Percentiles rank a stretch among this genome's conserved stretches.
These are phyloP conservation scores for Heteractis magnifica DNA, from an alignment of 92 coral and sea anemone genomes.

Conservation along the genomic window DNA sequence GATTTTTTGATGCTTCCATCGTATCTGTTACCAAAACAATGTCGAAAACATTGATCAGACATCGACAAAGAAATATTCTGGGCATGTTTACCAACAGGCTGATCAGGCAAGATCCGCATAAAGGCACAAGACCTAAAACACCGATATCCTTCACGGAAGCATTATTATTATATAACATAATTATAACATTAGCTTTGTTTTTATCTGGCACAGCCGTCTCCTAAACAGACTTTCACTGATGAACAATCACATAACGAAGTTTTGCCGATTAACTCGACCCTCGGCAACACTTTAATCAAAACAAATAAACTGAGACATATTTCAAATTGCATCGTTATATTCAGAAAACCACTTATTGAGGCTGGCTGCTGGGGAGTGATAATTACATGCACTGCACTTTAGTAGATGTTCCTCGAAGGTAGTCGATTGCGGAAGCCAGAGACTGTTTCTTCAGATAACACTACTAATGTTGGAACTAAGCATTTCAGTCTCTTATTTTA, in stretches of 20 bases:
- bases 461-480: slow-evolving; percentile 5
- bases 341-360: slow-evolving; percentile 3
- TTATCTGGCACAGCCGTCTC: not conserved
- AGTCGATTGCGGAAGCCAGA: not conserved
- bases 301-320: slow-evolving; percentile 3
- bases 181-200: not conserved
- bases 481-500: slow-evolving; percentile 14
- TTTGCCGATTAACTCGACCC: not conserved
- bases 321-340: not conserved
- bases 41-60: not conserved
- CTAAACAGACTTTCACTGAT: not conserved
- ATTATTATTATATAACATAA: not conserved
- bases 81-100: slow-evolving; percentile 8
- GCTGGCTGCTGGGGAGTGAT: not conserved
- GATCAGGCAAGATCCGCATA: not conserved
- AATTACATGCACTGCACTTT: not conserved
- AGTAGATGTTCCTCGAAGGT: not conserved
- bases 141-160: not conserved
- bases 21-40: not conserved
- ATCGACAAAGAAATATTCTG: not conserved
- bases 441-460: slow-evolving; percentile 11
- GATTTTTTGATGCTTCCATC: not conserved
- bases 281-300: not conserved
- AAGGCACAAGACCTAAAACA: not conserved
- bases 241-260: not conserved